Evolutionary conservation across 2,113 vertebrate genomes (phyloP).

Genomic region (Hypanus sabinus): DNA sequence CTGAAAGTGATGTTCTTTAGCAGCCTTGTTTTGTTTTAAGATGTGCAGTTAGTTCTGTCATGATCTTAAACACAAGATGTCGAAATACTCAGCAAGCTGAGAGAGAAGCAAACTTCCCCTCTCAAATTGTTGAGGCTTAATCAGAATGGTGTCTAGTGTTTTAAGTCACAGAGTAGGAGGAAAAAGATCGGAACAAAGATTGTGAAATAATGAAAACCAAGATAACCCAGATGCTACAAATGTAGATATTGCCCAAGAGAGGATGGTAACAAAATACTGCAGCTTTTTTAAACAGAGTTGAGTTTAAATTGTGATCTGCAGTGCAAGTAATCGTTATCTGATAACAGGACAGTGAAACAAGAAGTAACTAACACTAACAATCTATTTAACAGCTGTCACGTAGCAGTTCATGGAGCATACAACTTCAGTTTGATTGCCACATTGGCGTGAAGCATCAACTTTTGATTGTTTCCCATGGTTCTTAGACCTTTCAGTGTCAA

Average conservation of each 20-base stretch:
- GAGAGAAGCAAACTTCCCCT: no score
- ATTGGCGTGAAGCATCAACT: neutral
- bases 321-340: neutral
- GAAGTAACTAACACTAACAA: neutral
- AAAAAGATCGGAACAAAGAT: no score
- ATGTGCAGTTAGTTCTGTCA: neutral
- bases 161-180: no score
- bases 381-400: neutral
- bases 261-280: neutral
- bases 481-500: neutral
- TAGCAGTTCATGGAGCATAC: neutral
- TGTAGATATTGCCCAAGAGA: no score
- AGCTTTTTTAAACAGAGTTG: neutral
- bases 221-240: no score
- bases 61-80: neutral
- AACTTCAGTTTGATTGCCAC: neutral
- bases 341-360: neutral
- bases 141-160: no score
- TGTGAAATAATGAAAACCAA: no score
- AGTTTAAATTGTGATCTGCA: neutral
- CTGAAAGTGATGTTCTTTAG: neutral
- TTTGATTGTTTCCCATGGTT: neutral
- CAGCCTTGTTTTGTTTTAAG: neutral
- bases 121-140: no score
- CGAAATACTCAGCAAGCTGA: no score